Conservation (phyloP, 2,113 vertebrate species). For the Spizaetus ornatus region DNA sequence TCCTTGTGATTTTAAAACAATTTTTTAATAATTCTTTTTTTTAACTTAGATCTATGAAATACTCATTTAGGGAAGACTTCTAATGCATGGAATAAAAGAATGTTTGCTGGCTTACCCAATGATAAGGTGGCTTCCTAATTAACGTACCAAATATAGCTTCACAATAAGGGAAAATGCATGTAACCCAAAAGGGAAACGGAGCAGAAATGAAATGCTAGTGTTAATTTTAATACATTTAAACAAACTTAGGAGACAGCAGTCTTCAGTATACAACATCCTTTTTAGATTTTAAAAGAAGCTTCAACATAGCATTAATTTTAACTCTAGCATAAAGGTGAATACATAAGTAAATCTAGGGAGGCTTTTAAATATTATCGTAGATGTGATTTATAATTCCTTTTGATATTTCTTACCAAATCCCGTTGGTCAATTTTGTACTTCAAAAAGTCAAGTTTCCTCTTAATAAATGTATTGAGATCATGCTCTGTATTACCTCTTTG, state of each 20-base stretch:
- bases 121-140: not conserved
- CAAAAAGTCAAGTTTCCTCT: not conserved
- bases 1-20: not conserved
- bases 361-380: not conserved
- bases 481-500: not conserved
- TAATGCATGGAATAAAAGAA: not conserved
- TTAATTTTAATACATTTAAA: constrained; percentile 1
- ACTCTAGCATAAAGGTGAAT: not conserved
- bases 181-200: not conserved
- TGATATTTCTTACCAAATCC: not conserved
- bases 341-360: not conserved
- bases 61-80: not conserved
- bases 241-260: not conserved
- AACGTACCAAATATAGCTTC: not conserved
- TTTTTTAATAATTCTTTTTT: fast-evolving
- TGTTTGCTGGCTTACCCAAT: not conserved
- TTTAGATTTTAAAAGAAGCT: not conserved
- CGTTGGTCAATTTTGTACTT: not conserved
- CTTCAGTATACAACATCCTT: not conserved
- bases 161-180: not conserved
- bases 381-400: not conserved
- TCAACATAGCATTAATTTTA: not conserved
- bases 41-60: not conserved
- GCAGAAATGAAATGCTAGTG: not conserved
- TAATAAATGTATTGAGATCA: not conserved